These are phyloP conservation scores for Drosophila pegasa DNA, from an alignment of 2,888 invertebrate genomes.

Conservation along the genomic window DNA sequence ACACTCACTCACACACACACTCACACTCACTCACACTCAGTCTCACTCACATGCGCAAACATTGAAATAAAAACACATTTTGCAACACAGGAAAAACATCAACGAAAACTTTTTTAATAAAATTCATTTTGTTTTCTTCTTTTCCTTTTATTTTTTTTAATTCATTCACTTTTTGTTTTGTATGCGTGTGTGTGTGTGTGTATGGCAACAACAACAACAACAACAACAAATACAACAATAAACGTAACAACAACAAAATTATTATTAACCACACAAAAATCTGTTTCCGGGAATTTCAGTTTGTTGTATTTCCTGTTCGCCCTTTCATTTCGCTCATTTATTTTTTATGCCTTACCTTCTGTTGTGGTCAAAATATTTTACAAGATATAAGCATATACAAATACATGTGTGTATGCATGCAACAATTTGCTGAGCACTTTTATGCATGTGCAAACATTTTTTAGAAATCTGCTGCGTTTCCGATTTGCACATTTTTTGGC, in stretches of 20 bases:
- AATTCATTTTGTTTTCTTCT: slow-evolving; percentile 39
- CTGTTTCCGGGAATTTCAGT: slow-evolving; percentile 32
- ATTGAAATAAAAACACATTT: slow-evolving; percentile 44
- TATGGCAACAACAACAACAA: not conserved
- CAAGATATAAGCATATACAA: not conserved
- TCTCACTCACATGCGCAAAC: not conserved
- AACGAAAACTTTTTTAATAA: slow-evolving; percentile 58
- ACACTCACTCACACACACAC: not conserved
- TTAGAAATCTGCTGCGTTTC: slow-evolving; percentile 28
- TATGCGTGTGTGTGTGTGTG: slow-evolving; percentile 11
- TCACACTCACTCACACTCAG: not conserved
- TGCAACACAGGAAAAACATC: slow-evolving; percentile 43
- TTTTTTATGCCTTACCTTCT: slow-evolving; percentile 30
- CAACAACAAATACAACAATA: not conserved
- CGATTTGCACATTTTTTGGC: slow-evolving; percentile 25
- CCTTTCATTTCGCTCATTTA: slow-evolving; percentile 27
- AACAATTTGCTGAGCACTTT: slow-evolving; percentile 37
- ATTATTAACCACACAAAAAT: slow-evolving; percentile 53
- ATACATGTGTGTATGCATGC: slow-evolving; percentile 8
- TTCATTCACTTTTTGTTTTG: slow-evolving; percentile 45
- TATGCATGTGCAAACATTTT: slow-evolving; percentile 51
- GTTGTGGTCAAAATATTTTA: slow-evolving; percentile 35
- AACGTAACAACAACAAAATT: slow-evolving; percentile 23
- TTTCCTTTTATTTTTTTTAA: not conserved
- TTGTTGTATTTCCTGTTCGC: slow-evolving; percentile 39